phyloP scores from a whole-genome alignment of 2,797 vertebrate genomes.

The Sebastes matsubarae region DNA sequence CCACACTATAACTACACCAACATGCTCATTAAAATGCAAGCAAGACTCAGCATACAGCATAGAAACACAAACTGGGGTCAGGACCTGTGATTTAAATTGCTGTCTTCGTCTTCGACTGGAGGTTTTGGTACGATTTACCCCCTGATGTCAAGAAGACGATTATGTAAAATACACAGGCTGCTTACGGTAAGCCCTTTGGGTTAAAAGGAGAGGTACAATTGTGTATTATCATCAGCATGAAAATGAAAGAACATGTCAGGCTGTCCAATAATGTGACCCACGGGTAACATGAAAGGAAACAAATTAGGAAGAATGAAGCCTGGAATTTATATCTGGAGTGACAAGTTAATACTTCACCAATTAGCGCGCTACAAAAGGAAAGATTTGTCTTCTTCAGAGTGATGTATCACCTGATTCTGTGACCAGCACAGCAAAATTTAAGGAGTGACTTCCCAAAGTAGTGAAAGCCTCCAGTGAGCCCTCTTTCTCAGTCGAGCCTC shows the following conservation, averaged over 20 bases:
- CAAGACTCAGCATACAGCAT: background rate
- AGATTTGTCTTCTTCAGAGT: background rate
- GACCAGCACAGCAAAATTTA: background rate
- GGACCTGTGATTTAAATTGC: constrained; percentile 13
- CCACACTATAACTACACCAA: background rate
- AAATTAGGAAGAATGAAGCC: constrained; percentile 11
- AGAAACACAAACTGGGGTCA: background rate
- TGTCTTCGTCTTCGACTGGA: background rate
- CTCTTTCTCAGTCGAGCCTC: constrained; percentile 20
- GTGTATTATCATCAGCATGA: constrained; percentile 7
- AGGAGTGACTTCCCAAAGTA: constrained; percentile 4
- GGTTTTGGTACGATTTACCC: background rate
- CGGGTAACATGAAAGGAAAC: background rate
- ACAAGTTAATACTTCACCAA: constrained; percentile 6
- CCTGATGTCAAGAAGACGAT: constrained; percentile 28
- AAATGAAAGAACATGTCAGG: constrained; percentile 23
- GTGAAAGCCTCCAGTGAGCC: constrained; percentile 38
- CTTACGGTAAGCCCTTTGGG: background rate
- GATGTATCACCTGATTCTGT: constrained; percentile 1
- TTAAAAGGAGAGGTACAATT: constrained; percentile 5
- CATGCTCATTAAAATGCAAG: background rate
- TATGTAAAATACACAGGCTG: constrained; percentile 24
- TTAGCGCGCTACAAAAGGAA: background rate
- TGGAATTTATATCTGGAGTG: background rate
- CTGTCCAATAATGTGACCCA: constrained; percentile 21